These are phyloP conservation scores for Tryphoninae sp. DNA, from an alignment of 2,888 invertebrate genomes.

Conservation along the genomic window DNA sequence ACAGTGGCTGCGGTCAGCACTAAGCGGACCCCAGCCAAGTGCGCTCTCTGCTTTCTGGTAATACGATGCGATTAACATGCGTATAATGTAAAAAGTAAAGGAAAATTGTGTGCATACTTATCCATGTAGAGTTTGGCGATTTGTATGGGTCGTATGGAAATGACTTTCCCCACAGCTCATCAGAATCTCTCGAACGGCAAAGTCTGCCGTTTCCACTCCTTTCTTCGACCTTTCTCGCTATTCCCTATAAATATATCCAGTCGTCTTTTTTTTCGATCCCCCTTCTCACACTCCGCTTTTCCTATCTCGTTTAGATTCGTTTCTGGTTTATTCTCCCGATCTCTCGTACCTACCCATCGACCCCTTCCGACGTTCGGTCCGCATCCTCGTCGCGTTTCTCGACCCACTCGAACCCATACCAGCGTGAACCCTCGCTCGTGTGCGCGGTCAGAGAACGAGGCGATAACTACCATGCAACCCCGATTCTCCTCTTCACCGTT, in stretches of 20 bases:
- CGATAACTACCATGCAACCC: slow-evolving; percentile 45
- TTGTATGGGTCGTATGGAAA: slow-evolving; percentile 44
- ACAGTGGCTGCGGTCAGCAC: no score
- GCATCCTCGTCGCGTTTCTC: slow-evolving; percentile 6
- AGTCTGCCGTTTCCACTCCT: background rate
- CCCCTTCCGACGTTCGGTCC: background rate
- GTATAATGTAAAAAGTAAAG: background rate
- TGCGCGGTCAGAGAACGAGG: slow-evolving; percentile 30
- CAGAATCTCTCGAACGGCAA: slow-evolving; percentile 32
- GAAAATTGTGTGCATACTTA: background rate
- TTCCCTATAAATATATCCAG: slow-evolving; percentile 44
- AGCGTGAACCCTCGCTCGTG: slow-evolving; percentile 22
- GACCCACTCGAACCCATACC: background rate
- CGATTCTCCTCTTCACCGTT: slow-evolving; percentile 1
- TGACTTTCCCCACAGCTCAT: slow-evolving; percentile 16
- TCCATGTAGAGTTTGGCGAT: slow-evolving; percentile 12
- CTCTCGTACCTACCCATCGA: slow-evolving; percentile 2
- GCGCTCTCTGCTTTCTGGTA: no score
- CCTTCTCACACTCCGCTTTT: background rate
- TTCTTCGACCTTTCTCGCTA: background rate
- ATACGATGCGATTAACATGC: background rate
- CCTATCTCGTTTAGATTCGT: slow-evolving; percentile 23
- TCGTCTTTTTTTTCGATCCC: slow-evolving; percentile 13
- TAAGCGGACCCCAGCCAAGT: no score
- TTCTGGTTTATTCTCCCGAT: slow-evolving; percentile 36